A percentile compares a stretch with the other conserved stretches of the same genome.
Evolutionary conservation across 2,113 vertebrate species (phyloP).

Genomic region (Oncorhynchus masou): DNA sequence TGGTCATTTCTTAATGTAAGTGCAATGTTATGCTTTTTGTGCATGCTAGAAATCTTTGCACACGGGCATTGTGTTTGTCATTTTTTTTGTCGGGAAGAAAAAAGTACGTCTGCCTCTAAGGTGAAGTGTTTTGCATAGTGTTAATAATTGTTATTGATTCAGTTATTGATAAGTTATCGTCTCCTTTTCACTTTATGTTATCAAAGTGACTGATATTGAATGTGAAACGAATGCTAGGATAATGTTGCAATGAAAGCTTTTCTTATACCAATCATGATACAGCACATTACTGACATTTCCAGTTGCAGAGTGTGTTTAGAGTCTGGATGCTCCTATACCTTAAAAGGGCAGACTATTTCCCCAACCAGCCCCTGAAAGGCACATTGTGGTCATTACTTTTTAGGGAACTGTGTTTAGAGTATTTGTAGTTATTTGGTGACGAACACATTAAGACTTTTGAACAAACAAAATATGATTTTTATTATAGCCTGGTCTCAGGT

Average conservation of each 20-base stretch:
- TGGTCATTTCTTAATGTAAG: conserved; percentile 68
- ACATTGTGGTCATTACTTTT: neutral
- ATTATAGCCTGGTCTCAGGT: too few species aligned
- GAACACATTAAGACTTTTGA: neutral
- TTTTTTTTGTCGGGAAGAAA: too few species aligned
- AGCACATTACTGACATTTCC: neutral
- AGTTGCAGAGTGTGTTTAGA: conserved; percentile 3
- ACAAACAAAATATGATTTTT: neutral
- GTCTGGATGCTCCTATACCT: conserved; percentile 50
- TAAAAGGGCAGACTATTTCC: conserved; percentile 65
- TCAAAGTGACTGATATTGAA: neutral
- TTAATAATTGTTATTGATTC: neutral
- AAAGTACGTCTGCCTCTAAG: neutral
- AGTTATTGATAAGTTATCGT: neutral
- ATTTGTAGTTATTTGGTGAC: neutral
- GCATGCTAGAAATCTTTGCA: conserved; percentile 4
- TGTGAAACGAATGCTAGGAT: neutral
- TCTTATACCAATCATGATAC: neutral
- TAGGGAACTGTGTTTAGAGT: too few species aligned
- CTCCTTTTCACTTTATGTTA: neutral
- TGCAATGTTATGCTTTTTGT: conserved; percentile 25
- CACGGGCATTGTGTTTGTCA: neutral
- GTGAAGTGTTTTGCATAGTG: neutral
- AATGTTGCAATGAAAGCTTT: neutral
- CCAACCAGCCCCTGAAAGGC: neutral